Conservation (phyloP, 1,140 invertebrate genomes). For the Eulimnadia texana region DNA sequence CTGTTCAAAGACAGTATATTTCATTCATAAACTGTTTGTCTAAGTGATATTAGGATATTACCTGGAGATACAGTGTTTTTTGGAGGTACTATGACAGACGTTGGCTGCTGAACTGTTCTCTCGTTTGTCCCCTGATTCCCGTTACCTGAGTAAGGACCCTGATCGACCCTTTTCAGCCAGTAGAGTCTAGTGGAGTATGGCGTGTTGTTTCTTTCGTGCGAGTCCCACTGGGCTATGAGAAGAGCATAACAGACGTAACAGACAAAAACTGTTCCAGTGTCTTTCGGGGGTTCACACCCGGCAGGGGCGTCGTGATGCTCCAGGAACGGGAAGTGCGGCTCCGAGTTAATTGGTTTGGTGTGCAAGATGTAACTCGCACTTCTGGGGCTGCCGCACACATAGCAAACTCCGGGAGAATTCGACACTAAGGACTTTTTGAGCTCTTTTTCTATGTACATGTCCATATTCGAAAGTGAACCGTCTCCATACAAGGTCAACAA, state of each 20-base stretch:
- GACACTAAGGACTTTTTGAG: neutral
- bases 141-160: conserved; percentile 72
- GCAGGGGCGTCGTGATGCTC: conserved; percentile 67
- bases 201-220: conserved; percentile 64
- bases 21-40: neutral
- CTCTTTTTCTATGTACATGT: conserved; percentile 14
- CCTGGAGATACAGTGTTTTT: neutral
- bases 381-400: conserved; percentile 64
- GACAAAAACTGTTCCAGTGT: conserved; percentile 37
- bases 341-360: conserved; percentile 45
- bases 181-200: conserved; percentile 75
- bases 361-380: conserved; percentile 50
- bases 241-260: conserved; percentile 74
- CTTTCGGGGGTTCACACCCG: conserved; percentile 38
- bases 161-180: conserved; percentile 79
- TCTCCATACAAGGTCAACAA: too few species aligned
- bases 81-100: conserved; percentile 1
- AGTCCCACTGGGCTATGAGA: conserved; percentile 77
- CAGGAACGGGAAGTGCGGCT: conserved; percentile 81
- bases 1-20: neutral
- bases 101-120: neutral
- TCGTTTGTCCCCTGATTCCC: conserved; percentile 25
- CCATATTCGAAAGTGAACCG: conserved; percentile 7
- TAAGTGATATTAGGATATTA: neutral
- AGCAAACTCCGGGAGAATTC: conserved; percentile 38